These are phyloP conservation scores for Aporophyla lueneburgensis DNA, from an alignment of 2,888 invertebrate genomes.

Conservation along the genomic window DNA sequence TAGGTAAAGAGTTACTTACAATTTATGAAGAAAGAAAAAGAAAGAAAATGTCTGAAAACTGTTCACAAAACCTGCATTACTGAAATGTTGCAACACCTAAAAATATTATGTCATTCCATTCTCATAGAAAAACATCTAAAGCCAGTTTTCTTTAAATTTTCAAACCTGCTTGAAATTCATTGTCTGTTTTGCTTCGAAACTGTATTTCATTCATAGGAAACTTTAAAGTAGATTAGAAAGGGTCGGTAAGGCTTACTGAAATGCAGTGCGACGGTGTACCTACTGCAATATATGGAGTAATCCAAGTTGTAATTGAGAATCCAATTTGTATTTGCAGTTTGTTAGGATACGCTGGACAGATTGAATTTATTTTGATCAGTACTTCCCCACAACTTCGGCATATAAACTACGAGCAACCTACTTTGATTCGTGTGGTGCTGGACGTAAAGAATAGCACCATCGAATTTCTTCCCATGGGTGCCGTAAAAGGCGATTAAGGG, in stretches of 20 bases:
- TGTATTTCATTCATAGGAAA: slow-evolving; percentile 16
- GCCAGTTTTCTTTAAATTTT: slow-evolving; percentile 25
- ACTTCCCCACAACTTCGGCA: neutral
- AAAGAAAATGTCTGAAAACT: neutral
- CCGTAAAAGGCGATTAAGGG: no score
- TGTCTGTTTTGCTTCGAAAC: slow-evolving; percentile 13
- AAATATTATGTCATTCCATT: neutral
- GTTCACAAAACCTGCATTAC: neutral
- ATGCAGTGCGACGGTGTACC: slow-evolving; percentile 13
- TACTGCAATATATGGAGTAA: neutral
- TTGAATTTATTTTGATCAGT: slow-evolving; percentile 17
- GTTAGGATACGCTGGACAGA: neutral
- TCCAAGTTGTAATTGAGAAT: slow-evolving; percentile 23
- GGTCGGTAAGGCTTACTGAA: neutral
- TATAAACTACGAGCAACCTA: neutral
- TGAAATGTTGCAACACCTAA: neutral
- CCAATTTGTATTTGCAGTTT: slow-evolving; percentile 22
- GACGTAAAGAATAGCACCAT: no score
- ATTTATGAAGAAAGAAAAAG: no score
- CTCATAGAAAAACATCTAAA: neutral
- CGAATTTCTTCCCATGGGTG: no score
- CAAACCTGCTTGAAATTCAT: slow-evolving; percentile 36
- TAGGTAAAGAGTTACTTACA: no score
- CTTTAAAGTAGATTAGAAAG: slow-evolving; percentile 17
- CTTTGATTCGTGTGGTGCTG: no score